A percentile compares a stretch with the other conserved stretches of the same genome.
Evolutionary conservation across 2,797 vertebrate species (phyloP).

Genomic region (Chiloscyllium punctatum): DNA sequence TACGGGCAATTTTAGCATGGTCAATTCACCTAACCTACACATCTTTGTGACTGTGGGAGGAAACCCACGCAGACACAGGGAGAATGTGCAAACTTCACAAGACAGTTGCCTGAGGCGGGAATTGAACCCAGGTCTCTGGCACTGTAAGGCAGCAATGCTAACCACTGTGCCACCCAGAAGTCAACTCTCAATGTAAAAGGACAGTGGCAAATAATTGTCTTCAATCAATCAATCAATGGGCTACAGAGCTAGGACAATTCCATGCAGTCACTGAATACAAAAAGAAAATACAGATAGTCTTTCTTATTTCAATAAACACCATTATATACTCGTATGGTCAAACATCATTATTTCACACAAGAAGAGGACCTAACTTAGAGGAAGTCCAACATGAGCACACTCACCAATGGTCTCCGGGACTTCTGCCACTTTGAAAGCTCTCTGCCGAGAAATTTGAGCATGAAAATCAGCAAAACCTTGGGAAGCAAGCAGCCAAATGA

Average conservation of each 20-base stretch:
- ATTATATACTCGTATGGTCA: neutral
- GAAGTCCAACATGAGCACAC: neutral
- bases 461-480: neutral
- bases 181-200: neutral
- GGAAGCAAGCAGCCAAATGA: neutral
- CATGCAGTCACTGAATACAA: neutral
- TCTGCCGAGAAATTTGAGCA: neutral
- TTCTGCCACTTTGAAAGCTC: neutral
- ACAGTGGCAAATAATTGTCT: neutral
- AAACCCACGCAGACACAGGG: no score
- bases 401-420: neutral
- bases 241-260: neutral
- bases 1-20: no score
- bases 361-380: neutral
- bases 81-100: no score
- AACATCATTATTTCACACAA: neutral
- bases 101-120: no score
- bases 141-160: no score
- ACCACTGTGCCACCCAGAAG: neutral
- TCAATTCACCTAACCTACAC: no score
- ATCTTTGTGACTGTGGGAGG: no score
- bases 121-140: no score
- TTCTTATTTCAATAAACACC: neutral
- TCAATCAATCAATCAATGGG: neutral
- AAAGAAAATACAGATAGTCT: neutral